Evolutionary conservation across 1,140 invertebrate species (phyloP), one percentile per base, ranked within the genome.

Genomic region (Drosophila persimilis): DNA sequence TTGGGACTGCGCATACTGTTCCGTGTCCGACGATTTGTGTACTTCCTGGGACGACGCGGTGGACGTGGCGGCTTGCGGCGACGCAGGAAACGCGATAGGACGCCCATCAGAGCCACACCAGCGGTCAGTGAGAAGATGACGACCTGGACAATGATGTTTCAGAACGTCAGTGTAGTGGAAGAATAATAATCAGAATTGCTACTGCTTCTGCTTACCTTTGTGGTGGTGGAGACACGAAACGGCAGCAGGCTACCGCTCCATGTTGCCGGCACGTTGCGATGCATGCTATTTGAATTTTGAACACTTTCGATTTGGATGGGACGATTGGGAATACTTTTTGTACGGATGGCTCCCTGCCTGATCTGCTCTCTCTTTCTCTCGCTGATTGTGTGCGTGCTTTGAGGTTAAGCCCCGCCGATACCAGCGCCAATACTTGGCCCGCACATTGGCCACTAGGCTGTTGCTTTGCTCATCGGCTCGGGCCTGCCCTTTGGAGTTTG

Each of bases 1-100:
- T 94, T 95, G 2, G 94, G 94, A 91, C 94, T 95, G 61, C 94
- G 92, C 91, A 95, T 93, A 93, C 74, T 93, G 77, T 90, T 93
- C 90, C 92, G 93, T 80, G 89, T 93, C 80, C 90, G 92, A 89
- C 92, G 93, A 66, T 90, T 93, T 72, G 90, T 93, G 79, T 78
- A 93, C 92, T 78, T 92, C 85, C 67, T 93, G 77, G 91, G 92
- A 81, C 77, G 92, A 71, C 73, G 92, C 89, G 77, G 92, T 61
- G 92, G 80, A 90, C 92, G 92, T 70, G 93, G 92, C 35, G 93
- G 92, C 85, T 94, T 92, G 65, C 92, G 91, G 29, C 94, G 92
- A 15, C 94, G 92, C 61, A 95, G 89, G 79, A 94, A 94, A 52
- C 93, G 92, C 13, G 94, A 94, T 2, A 95, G 79, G 2, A 94